Base-by-base conservation (phyloP, 2,888 invertebrate species). In the Iphiclides podalirius region DNA sequence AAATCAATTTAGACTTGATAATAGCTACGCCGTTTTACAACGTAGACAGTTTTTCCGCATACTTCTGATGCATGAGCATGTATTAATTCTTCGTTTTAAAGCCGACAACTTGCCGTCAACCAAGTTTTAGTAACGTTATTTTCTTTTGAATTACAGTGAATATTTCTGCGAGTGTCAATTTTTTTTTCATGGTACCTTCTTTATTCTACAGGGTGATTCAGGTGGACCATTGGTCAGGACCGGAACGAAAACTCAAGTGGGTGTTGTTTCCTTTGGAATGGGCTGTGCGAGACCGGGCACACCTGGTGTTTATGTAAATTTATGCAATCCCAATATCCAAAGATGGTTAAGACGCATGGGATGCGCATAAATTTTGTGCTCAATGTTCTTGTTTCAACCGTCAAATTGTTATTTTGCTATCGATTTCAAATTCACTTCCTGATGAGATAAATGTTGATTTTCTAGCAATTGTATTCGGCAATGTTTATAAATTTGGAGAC, bases 221-320 rank as follows among this genome's bases (percentile, higher is more conserved):
- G 61, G 61, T 6, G 71, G 73, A 6, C 72, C 73, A 33, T 65
- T 64, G 12, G 67, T 70, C 1, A 15, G 23, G 12, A 20, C 50
- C 2, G 51, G 42, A 3, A 36, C 47, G 4, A 52, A 48, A 3
- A 46, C 47, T 1, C 64, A 66, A 42, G 37, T 59, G 1, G 74
- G 66, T 0, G 53, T 72, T 4, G 68, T 67, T 0, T 73, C 74
- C 1, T 61, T 54, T 23, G 74, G 72, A 0, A 41, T 53, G 2
- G 72, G 70, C 2, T 74, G 74, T 42, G 74, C 67, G 1, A 57
- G 59, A 12, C 57, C 65, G 0, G 52, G 59, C 6, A 38, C 37
- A 3, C 71, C 72, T 1, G 71, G 72, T 8, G 64, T 69, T 0
- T 72, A 72, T 31, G 59, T 65, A 2, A 64, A 58, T n/a, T 47